These are phyloP conservation scores for Lepidostoma basale DNA, from an alignment of 1,140 invertebrate species.

Conservation along the genomic window DNA sequence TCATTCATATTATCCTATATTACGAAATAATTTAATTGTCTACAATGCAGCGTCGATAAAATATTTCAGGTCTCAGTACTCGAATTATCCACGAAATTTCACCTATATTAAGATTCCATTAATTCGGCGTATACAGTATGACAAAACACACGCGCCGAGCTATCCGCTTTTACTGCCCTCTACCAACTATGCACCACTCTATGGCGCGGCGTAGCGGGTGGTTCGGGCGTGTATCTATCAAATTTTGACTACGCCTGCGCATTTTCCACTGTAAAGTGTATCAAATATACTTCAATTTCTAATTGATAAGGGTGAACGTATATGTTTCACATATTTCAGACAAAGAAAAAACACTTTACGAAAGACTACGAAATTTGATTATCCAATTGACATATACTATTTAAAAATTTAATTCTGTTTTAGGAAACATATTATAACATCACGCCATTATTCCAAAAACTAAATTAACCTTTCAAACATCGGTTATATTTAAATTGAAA, in stretches of 20 bases:
- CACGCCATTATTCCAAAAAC: no score
- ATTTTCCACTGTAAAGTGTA: no score
- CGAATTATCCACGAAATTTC: not conserved
- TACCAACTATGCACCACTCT: slow-evolving; percentile 12
- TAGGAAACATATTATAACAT: no score
- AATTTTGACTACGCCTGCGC: not conserved
- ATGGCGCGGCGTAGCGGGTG: not conserved
- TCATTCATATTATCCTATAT: slow-evolving; percentile 65
- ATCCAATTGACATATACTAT: no score
- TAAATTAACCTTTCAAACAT: no score
- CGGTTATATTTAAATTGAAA: no score
- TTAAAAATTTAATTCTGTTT: no score
- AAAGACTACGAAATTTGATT: no score
- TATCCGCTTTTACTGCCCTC: not conserved
- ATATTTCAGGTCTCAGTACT: not conserved
- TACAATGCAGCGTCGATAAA: slow-evolving; percentile 21
- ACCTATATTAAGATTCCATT: not conserved
- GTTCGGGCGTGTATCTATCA: not conserved
- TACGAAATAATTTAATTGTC: slow-evolving; percentile 34
- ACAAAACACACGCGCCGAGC: slow-evolving; percentile 5
- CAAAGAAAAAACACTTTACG: no score
- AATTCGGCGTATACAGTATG: not conserved
- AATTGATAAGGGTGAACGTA: no score
- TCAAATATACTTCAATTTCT: no score
- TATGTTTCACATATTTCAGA: no score